Conservation (phyloP, 1,140 invertebrate species). For the Eufriesea mexicana region DNA sequence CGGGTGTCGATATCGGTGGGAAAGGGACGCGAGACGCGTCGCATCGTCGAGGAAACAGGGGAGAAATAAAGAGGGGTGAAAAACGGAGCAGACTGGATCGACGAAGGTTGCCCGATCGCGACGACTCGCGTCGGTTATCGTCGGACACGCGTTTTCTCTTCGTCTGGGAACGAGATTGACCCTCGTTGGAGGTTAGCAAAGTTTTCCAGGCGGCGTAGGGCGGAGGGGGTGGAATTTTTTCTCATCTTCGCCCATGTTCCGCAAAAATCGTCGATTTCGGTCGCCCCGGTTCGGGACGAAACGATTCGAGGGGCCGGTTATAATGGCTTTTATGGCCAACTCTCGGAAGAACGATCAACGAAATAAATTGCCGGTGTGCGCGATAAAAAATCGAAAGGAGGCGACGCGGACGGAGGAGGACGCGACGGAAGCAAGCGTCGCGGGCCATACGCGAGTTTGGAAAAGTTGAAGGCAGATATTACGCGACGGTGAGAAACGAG, state of each 20-base stretch:
- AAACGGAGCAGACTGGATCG: neutral
- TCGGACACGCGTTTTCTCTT: neutral
- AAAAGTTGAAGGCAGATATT: constrained; percentile 63
- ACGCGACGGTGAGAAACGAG: constrained; percentile 60
- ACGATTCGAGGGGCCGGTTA: constrained; percentile 48
- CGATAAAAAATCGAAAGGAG: constrained; percentile 60
- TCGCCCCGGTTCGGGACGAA: constrained; percentile 48
- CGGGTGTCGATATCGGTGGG: neutral
- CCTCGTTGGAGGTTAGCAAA: neutral
- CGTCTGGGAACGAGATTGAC: neutral
- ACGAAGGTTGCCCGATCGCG: neutral
- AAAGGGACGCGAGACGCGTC: neutral
- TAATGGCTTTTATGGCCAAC: constrained; percentile 63
- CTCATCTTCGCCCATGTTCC: neutral
- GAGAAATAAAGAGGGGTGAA: neutral
- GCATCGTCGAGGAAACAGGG: neutral
- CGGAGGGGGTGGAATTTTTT: neutral
- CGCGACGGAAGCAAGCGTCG: neutral
- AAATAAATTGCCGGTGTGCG: constrained; percentile 59
- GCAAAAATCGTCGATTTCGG: constrained; percentile 30
- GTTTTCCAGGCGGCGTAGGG: neutral
- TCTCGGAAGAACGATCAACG: constrained; percentile 64
- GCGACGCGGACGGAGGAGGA: neutral
- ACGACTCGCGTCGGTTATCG: no score
- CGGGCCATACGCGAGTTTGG: constrained; percentile 51